Percentiles rank a stretch among this genome's conserved stretches.
Evolutionary conservation across 2,113 vertebrate genomes (phyloP).

Genomic region (Rhabdornis inornatus): DNA sequence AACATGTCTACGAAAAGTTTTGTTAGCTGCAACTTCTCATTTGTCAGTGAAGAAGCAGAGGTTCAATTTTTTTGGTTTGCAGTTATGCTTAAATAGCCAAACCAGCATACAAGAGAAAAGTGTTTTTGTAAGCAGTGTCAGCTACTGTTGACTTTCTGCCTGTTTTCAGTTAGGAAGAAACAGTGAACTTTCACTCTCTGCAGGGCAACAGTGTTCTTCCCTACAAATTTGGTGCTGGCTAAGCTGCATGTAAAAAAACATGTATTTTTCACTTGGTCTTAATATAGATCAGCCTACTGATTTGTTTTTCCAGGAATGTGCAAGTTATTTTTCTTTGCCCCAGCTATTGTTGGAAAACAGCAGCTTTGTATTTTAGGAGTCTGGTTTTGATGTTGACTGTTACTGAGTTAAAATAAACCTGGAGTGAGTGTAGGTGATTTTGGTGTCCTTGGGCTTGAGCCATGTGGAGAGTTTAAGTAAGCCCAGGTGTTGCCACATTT

Average conservation of each 20-base stretch:
- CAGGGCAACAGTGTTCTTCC: background rate
- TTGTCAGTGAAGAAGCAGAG: background rate
- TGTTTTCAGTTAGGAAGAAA: background rate
- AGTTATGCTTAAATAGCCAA: background rate
- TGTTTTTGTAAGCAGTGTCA: background rate
- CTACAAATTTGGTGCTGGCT: background rate
- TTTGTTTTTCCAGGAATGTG: conserved; percentile 29
- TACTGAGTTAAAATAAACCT: background rate
- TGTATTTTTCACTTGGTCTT: conserved; percentile 19
- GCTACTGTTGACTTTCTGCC: background rate
- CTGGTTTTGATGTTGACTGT: background rate
- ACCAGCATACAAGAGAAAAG: background rate
- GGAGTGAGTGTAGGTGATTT: background rate
- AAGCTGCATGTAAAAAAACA: background rate
- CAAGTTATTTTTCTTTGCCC: background rate
- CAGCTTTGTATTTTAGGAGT: conserved; percentile 9
- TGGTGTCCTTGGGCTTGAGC: background rate
- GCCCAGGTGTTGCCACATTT: background rate
- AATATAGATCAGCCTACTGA: conserved; percentile 10
- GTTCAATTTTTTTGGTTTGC: background rate
- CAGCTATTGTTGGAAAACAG: background rate
- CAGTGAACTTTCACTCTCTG: background rate
- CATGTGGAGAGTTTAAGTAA: background rate
- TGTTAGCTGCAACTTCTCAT: background rate
- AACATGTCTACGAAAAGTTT: background rate